phyloP scores from a whole-genome alignment of 2,888 invertebrate genomes.

The Zaprionus bogoriensis region DNA sequence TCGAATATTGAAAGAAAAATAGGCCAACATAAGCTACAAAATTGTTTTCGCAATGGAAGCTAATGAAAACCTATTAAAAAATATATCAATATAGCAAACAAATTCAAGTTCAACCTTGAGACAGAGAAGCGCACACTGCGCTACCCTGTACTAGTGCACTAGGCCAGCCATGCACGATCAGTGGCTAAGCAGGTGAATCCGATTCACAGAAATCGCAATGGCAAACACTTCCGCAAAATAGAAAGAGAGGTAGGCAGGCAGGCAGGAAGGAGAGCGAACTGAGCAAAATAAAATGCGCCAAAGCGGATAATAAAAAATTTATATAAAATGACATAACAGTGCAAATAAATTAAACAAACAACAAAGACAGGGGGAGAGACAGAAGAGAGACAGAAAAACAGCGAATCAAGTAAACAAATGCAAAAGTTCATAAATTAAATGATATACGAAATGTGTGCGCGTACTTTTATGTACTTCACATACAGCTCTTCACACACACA shows the following conservation, averaged over 20 bases:
- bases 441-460: conserved; percentile 14
- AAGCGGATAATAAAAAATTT: conserved; percentile 23
- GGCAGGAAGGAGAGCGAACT: conserved; percentile 1
- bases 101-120: background rate
- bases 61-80: background rate
- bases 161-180: too few relatives aligned
- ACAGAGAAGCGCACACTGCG: background rate
- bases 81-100: background rate
- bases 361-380: background rate
- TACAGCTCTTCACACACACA: background rate
- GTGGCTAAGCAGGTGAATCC: background rate
- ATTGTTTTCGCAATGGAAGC: background rate
- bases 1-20: too few relatives aligned
- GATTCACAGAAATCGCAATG: background rate
- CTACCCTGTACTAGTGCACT: background rate
- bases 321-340: conserved; percentile 66
- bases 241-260: background rate
- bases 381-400: background rate
- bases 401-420: conserved; percentile 18
- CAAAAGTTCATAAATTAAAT: conserved; percentile 58
- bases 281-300: conserved; percentile 30
- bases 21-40: background rate
- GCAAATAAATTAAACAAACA: conserved; percentile 56
- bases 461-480: conserved; percentile 1
- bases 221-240: conserved; percentile 30